Conservation (phyloP, 1,140 invertebrate genomes). For the Micrasema longulum region DNA sequence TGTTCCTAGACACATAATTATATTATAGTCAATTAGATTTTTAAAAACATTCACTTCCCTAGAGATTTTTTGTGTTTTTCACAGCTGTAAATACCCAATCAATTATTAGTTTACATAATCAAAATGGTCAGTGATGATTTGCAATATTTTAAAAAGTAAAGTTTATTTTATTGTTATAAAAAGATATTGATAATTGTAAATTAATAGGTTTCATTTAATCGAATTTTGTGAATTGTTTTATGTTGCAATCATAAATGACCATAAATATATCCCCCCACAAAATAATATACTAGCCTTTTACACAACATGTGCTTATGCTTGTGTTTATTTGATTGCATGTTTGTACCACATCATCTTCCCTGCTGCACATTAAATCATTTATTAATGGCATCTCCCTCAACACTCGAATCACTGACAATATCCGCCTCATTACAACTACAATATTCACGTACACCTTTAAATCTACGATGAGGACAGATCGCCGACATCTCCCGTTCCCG, state of each 20-base stretch:
- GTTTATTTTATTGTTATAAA: not conserved
- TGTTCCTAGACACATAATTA: no score
- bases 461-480: constrained; percentile 57
- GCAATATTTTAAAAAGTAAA: not conserved
- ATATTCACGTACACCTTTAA: no score
- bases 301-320: constrained; percentile 46
- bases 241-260: constrained; percentile 16
- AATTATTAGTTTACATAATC: not conserved
- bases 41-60: constrained; percentile 1
- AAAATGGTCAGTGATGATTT: constrained; percentile 7
- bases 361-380: constrained; percentile 45
- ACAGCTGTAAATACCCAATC: constrained; percentile 4
- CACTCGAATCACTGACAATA: constrained; percentile 11
- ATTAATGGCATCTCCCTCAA: constrained; percentile 33
- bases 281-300: constrained; percentile 17
- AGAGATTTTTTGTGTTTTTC: not conserved
- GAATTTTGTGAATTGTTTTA: no score
- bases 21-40: no score
- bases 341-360: constrained; percentile 48
- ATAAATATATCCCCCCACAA: constrained; percentile 7
- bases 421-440: constrained; percentile 9
- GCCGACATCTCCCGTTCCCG: constrained; percentile 58
- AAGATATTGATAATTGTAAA: not conserved
- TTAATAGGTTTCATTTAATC: no score
- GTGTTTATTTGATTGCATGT: constrained; percentile 49